Conservation (phyloP, 2,797 vertebrate species). For the Syngnathus rostellatus region DNA sequence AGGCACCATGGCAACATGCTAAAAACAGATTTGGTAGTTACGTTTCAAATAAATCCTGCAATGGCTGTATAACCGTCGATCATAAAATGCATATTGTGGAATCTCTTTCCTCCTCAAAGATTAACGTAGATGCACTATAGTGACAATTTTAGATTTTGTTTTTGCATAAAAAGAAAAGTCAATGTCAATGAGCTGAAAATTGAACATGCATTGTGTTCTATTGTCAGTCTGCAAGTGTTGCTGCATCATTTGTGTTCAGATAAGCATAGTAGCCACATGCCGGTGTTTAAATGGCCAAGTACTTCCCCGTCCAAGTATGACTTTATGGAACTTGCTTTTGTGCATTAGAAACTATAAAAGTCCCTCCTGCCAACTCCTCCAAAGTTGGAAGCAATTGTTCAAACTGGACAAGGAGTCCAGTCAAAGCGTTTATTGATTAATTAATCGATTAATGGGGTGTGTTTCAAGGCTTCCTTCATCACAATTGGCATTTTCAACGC, state of each 20-base stretch:
- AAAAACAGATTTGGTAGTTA: background rate
- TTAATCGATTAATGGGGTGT: background rate
- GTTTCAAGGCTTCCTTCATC: background rate
- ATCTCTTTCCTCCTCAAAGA: too few relatives aligned
- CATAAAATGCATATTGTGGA: background rate
- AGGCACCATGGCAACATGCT: background rate
- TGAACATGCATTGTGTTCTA: too few relatives aligned
- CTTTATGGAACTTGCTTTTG: background rate
- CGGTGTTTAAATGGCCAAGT: background rate
- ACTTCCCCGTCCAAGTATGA: background rate
- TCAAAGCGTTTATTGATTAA: background rate
- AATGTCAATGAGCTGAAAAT: too few relatives aligned
- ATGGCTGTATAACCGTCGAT: background rate
- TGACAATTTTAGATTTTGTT: too few relatives aligned
- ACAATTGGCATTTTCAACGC: background rate
- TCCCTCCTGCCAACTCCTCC: background rate
- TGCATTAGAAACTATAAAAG: background rate
- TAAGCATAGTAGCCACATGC: too few relatives aligned
- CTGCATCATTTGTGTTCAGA: too few relatives aligned
- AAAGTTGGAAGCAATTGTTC: constrained; percentile 1
- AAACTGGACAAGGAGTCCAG: background rate
- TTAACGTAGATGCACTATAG: too few relatives aligned
- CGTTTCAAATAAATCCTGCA: background rate
- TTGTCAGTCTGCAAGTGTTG: too few relatives aligned
- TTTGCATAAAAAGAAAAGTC: too few relatives aligned